Evolutionary conservation across 2,113 vertebrate genomes (phyloP).

Genomic region (Eublepharis macularius): DNA sequence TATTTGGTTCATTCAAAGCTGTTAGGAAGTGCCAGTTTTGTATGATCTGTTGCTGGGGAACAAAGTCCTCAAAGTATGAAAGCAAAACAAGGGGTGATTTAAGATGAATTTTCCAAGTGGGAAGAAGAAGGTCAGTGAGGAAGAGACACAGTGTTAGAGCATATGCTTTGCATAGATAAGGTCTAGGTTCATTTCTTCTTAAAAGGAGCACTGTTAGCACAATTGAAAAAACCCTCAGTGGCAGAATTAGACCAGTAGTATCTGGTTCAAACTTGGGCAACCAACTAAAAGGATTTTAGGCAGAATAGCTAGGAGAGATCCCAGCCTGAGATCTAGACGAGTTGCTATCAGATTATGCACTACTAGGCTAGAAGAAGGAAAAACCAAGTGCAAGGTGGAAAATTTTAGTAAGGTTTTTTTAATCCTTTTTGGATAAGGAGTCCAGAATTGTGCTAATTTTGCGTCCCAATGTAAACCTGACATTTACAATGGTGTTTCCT

Average conservation of each 20-base stretch:
- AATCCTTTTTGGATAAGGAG: background rate
- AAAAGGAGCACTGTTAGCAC: no score
- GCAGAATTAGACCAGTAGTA: background rate
- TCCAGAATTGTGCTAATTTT: background rate
- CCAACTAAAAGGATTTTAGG: background rate
- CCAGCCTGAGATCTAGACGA: background rate
- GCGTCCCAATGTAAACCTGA: no score
- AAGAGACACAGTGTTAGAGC: background rate
- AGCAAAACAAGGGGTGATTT: background rate
- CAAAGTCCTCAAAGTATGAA: background rate
- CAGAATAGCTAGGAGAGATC: background rate
- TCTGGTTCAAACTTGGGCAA: background rate
- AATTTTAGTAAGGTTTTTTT: no score
- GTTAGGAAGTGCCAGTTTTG: background rate
- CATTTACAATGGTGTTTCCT: background rate
- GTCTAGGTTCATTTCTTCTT: no score
- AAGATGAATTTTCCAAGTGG: background rate
- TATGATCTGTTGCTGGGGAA: background rate
- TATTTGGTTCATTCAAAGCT: background rate
- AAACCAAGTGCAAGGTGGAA: no score
- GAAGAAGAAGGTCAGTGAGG: background rate
- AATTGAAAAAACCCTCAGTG: no score
- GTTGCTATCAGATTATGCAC: background rate
- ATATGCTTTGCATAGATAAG: background rate
- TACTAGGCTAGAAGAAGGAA: background rate